Conservation (phyloP, 2,888 invertebrate species). For the Listrodromus nycthemerus region DNA sequence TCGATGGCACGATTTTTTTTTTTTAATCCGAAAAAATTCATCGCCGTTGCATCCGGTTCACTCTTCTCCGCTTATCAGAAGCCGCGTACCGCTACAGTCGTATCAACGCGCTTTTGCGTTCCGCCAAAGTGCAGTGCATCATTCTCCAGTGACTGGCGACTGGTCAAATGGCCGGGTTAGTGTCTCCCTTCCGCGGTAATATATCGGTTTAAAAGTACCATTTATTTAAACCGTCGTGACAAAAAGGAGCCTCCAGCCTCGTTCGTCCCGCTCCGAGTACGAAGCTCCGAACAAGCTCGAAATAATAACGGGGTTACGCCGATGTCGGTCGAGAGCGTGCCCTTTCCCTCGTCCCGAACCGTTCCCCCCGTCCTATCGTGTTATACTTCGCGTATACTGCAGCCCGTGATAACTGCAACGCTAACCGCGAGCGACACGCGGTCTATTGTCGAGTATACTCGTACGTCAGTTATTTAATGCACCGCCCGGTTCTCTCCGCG, state of each 20-base stretch:
- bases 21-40: conserved; percentile 18
- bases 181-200: conserved; percentile 75
- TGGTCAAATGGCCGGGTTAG: conserved; percentile 25
- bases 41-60: conserved; percentile 1
- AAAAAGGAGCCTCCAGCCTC: conserved; percentile 72
- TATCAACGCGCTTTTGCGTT: conserved; percentile 1
- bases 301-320: conserved; percentile 82
- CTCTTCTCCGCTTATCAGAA: neutral
- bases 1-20: neutral
- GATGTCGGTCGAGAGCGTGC: conserved; percentile 73
- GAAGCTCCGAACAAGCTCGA: conserved; percentile 69
- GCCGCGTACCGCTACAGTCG: neutral
- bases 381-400: conserved; percentile 30
- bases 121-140: conserved; percentile 78
- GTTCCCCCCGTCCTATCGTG: conserved; percentile 34
- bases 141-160: conserved; percentile 74
- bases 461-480: conserved; percentile 49
- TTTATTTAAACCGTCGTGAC: conserved; percentile 81
- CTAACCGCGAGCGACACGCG: conserved; percentile 39
- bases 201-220: conserved; percentile 83
- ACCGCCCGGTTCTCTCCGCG: neutral
- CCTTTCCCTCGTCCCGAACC: neutral
- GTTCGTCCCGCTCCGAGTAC: neutral
- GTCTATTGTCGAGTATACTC: conserved; percentile 27
- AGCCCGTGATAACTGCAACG: conserved; percentile 24